Evolutionary conservation across 2,888 invertebrate genomes (phyloP).

Genomic region (Cheilosia impressa): DNA sequence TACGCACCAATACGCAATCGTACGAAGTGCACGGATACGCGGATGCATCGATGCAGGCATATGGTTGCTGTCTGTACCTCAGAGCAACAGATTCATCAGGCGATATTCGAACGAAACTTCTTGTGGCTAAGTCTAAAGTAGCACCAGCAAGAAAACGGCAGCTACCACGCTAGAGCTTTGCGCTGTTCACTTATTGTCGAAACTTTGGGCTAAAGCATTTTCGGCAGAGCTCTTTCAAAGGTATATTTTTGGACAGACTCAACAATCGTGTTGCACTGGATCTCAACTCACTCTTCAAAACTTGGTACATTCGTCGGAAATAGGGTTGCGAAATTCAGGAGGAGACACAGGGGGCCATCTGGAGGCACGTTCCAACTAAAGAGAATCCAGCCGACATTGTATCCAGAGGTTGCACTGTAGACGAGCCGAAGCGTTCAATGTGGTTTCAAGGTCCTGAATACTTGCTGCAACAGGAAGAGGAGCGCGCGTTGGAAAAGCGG

Average conservation of each 20-base stretch:
- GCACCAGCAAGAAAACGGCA: conserved; percentile 61
- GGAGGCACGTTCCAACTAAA: conserved; percentile 59
- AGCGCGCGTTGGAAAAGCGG: no score
- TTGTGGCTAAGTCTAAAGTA: conserved; percentile 66
- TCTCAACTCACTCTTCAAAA: conserved; percentile 54
- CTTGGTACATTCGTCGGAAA: conserved; percentile 67
- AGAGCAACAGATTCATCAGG: neutral
- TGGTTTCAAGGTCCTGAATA: neutral
- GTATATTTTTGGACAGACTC: conserved; percentile 65
- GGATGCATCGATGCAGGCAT: conserved; percentile 44
- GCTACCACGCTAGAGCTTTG: conserved; percentile 61
- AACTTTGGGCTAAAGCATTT: conserved; percentile 27
- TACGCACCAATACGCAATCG: neutral
- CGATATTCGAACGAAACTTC: conserved; percentile 5
- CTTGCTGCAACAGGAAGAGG: no score
- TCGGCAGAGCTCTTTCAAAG: neutral
- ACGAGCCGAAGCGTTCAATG: neutral
- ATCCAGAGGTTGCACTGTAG: neutral
- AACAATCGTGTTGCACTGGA: conserved; percentile 59
- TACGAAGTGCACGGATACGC: conserved; percentile 34
- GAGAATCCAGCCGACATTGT: no score
- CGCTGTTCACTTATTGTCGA: conserved; percentile 56
- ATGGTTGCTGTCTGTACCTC: conserved; percentile 50
- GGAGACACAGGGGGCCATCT: conserved; percentile 6
- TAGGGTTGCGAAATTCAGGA: conserved; percentile 59